Evolutionary conservation across 2,888 invertebrate genomes (phyloP).

Genomic region (Heliconius ismenius): DNA sequence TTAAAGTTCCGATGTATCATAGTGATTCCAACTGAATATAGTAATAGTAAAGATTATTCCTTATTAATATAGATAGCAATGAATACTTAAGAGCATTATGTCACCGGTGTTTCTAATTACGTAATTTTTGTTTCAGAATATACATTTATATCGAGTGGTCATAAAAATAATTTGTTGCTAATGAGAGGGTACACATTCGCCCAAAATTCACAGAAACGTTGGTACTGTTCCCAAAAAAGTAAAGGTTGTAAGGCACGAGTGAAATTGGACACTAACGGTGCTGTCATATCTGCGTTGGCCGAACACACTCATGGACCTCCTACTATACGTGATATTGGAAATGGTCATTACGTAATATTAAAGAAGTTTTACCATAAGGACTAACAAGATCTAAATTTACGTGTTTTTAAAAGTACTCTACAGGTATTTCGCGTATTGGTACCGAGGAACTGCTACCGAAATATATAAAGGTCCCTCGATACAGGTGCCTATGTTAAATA

Average conservation of each 20-base stretch:
- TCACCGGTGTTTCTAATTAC: background rate
- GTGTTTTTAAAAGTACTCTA: background rate
- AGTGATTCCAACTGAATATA: too few relatives aligned
- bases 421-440: background rate
- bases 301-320: conserved; percentile 50
- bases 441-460: too few relatives aligned
- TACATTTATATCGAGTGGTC: conserved; percentile 30
- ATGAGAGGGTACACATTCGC: conserved; percentile 38
- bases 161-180: conserved; percentile 33
- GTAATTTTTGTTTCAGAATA: conserved; percentile 23
- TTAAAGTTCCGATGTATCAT: too few relatives aligned
- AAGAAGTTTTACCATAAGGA: background rate
- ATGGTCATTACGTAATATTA: conserved; percentile 17
- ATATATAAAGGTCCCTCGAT: too few relatives aligned
- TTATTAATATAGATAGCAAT: too few relatives aligned
- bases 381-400: background rate
- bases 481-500: too few relatives aligned
- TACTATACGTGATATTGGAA: conserved; percentile 17
- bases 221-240: conserved; percentile 49
- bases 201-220: conserved; percentile 38
- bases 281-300: conserved; percentile 38
- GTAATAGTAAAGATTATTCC: too few relatives aligned
- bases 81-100: too few relatives aligned
- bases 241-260: conserved; percentile 50
- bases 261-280: conserved; percentile 44